These are phyloP conservation scores for Cataglyphis albicans DNA, from an alignment of 2,888 invertebrate genomes.

Conservation along the genomic window DNA sequence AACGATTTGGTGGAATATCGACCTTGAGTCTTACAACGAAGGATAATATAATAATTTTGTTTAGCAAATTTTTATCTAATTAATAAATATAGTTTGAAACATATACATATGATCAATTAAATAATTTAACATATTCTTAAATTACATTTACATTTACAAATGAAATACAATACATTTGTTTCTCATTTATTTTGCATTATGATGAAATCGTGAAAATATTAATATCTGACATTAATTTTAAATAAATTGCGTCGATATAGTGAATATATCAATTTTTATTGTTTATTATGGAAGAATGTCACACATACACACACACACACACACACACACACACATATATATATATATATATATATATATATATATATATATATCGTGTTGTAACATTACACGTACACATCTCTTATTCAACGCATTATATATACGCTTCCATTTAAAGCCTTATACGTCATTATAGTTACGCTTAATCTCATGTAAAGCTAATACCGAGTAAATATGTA, in stretches of 20 bases:
- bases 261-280: slow-evolving; percentile 35
- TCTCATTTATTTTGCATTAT: slow-evolving; percentile 2
- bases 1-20: slow-evolving; percentile 27
- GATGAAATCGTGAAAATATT: not conserved
- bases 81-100: slow-evolving; percentile 25
- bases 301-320: not conserved
- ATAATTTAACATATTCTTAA: not conserved
- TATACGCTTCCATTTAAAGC: slow-evolving; percentile 83
- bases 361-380: too few species aligned
- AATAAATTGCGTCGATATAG: slow-evolving; percentile 2
- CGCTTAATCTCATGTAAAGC: slow-evolving; percentile 73
- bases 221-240: slow-evolving; percentile 18
- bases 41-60: slow-evolving; percentile 1
- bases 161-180: not conserved
- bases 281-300: slow-evolving; percentile 21
- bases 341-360: slow-evolving; percentile 10
- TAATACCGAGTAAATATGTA: slow-evolving; percentile 70
- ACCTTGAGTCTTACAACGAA: slow-evolving; percentile 43
- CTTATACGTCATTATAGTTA: slow-evolving; percentile 78
- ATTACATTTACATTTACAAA: too few species aligned
- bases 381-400: too few species aligned
- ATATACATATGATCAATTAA: slow-evolving; percentile 8
- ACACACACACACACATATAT: slow-evolving; percentile 3
- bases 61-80: slow-evolving; percentile 25
- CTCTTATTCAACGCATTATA: slow-evolving; percentile 48